phyloP scores from a whole-genome alignment of 1,140 invertebrate species.

The Galleria mellonella region DNA sequence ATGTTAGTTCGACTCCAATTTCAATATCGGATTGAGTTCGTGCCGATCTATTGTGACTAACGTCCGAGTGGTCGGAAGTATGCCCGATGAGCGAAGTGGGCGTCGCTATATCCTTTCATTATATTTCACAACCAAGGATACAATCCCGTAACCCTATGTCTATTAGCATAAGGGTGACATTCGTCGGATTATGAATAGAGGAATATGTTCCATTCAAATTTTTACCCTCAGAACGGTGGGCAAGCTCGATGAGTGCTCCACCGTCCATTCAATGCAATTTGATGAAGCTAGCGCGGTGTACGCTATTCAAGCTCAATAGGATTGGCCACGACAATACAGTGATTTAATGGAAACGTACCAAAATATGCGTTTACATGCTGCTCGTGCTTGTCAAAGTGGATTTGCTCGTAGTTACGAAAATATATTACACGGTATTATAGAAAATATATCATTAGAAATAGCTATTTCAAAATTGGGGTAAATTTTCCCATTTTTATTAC shows the following conservation, averaged over 20 bases:
- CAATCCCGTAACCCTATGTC: not conserved
- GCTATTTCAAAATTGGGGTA: too few species aligned
- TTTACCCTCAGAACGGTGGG: conserved; percentile 56
- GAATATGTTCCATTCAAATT: conserved; percentile 69
- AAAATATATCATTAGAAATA: too few species aligned
- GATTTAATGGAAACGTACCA: conserved; percentile 58
- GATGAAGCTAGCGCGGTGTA: conserved; percentile 60
- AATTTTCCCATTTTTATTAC: too few species aligned
- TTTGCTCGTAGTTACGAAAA: conserved; percentile 3
- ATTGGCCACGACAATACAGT: conserved; percentile 58
- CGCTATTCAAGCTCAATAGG: conserved; percentile 57
- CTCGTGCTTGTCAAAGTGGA: conserved; percentile 9
- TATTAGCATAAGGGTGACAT: conserved; percentile 4
- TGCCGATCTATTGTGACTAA: conserved; percentile 52
- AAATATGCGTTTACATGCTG: conserved; percentile 26
- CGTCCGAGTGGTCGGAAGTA: conserved; percentile 58
- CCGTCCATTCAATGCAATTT: conserved; percentile 70
- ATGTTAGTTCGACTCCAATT: conserved; percentile 53
- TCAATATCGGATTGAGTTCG: conserved; percentile 61
- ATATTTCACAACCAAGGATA: conserved; percentile 12
- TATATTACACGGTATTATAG: too few species aligned
- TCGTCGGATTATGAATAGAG: not conserved
- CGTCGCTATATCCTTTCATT: conserved; percentile 48
- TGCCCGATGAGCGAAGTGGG: conserved; percentile 38
- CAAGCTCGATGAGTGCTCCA: conserved; percentile 62